Conservation (phyloP, 2,113 vertebrate genomes). For the Caretta caretta region DNA sequence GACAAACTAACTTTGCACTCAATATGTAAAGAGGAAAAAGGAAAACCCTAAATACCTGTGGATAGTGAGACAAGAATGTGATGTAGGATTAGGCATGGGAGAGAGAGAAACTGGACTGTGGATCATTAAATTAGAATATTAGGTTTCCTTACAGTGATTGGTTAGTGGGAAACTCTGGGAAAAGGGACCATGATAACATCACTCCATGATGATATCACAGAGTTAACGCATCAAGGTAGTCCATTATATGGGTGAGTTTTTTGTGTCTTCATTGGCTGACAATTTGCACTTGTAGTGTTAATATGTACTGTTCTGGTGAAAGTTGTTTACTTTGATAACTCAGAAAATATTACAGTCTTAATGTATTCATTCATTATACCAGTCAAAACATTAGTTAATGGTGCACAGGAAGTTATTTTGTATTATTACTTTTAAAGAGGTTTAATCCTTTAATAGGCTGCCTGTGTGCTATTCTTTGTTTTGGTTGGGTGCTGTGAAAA, state of each 20-base stretch:
- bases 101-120: not conserved
- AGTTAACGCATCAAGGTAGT: not conserved
- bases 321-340: not conserved
- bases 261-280: not conserved
- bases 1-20: not conserved
- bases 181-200: not conserved
- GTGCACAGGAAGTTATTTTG: not conserved
- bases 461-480: not conserved
- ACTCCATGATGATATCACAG: not conserved
- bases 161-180: not conserved
- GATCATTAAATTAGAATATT: not conserved
- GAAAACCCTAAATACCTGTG: fast-evolving
- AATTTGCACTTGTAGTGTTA: not conserved
- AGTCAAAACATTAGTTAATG: not conserved
- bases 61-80: not conserved
- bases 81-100: not conserved
- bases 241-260: not conserved
- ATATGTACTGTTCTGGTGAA: fast-evolving
- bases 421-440: not conserved
- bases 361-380: not conserved
- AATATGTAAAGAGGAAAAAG: not conserved
- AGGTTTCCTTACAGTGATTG: not conserved
- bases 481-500: not conserved
- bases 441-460: not conserved
- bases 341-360: not conserved